A percentile compares a stretch with the other conserved stretches of the same genome.
phyloP scores from a whole-genome alignment of 1,140 invertebrate genomes.

The Campoletis sonorensis region DNA sequence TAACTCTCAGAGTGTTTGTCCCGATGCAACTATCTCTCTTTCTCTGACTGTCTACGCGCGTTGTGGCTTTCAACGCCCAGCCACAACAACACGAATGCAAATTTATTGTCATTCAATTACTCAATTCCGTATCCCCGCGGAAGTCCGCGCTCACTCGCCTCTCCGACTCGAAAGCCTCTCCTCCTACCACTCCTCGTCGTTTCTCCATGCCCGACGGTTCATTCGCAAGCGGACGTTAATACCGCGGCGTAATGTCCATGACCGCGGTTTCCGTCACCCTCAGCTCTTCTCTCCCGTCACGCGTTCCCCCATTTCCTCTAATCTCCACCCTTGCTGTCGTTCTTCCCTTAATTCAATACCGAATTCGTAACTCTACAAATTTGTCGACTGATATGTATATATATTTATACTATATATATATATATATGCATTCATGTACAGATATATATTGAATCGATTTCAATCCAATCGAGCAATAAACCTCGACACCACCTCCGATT shows the following conservation, averaged over 20 bases:
- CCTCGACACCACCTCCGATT: conserved; percentile 9
- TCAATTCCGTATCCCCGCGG: conserved; percentile 67
- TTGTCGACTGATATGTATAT: conserved; percentile 27
- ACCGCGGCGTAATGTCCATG: conserved; percentile 63
- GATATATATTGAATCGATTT: conserved; percentile 36
- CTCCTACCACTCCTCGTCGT: neutral
- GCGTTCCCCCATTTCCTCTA: conserved; percentile 1
- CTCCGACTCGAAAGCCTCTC: conserved; percentile 1
- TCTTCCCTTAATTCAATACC: conserved; percentile 43
- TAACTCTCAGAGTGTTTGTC: neutral
- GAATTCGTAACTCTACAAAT: conserved; percentile 45
- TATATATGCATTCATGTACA: too few species aligned
- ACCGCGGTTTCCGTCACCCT: conserved; percentile 43
- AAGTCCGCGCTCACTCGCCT: conserved; percentile 54
- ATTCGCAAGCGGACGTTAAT: conserved; percentile 66
- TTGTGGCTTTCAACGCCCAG: conserved; percentile 65
- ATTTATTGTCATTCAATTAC: conserved; percentile 76
- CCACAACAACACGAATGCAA: conserved; percentile 74
- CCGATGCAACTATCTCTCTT: conserved; percentile 37
- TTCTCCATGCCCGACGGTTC: conserved; percentile 21
- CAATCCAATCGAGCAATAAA: conserved; percentile 45
- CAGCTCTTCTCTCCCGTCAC: conserved; percentile 26
- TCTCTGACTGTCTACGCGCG: conserved; percentile 62
- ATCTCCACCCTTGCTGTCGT: conserved; percentile 29
- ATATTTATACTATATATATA: too few species aligned